Evolutionary conservation across 92 coral and sea anemone species (phyloP).

Genomic region (Isaurus tuberculatus): DNA sequence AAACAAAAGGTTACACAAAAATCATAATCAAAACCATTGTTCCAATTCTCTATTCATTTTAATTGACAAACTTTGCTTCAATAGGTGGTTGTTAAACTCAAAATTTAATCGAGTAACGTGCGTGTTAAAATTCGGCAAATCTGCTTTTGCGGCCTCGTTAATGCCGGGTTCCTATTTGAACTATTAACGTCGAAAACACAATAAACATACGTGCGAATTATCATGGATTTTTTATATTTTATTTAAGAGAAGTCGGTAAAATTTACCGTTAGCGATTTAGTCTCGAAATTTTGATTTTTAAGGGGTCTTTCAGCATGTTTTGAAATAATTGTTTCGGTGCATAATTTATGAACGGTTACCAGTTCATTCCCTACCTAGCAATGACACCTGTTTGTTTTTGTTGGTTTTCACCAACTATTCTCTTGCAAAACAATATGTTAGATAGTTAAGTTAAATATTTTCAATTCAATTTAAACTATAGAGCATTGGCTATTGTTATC

Average conservation of each 20-base stretch:
- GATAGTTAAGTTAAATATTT: too few species aligned
- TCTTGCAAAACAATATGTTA: neutral
- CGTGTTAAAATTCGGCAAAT: neutral
- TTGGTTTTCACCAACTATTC: neutral
- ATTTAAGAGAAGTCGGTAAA: neutral
- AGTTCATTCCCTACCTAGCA: neutral
- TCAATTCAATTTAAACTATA: too few species aligned
- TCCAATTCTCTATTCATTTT: neutral
- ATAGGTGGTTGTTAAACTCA: neutral
- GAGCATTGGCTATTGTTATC: too few species aligned
- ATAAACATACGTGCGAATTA: neutral
- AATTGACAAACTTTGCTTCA: neutral
- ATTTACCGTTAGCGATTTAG: neutral
- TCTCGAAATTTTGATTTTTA: neutral
- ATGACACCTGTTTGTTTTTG: neutral
- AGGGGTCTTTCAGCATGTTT: neutral
- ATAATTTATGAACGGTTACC: neutral
- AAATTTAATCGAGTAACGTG: neutral
- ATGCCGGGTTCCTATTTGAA: neutral
- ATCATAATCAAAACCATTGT: neutral
- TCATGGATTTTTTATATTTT: too few species aligned
- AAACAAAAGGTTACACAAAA: neutral
- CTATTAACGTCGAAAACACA: neutral
- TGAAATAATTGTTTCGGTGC: neutral
- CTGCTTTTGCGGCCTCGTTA: neutral